Conservation (phyloP, 1,140 invertebrate genomes). For the Habropoda laboriosa region DNA sequence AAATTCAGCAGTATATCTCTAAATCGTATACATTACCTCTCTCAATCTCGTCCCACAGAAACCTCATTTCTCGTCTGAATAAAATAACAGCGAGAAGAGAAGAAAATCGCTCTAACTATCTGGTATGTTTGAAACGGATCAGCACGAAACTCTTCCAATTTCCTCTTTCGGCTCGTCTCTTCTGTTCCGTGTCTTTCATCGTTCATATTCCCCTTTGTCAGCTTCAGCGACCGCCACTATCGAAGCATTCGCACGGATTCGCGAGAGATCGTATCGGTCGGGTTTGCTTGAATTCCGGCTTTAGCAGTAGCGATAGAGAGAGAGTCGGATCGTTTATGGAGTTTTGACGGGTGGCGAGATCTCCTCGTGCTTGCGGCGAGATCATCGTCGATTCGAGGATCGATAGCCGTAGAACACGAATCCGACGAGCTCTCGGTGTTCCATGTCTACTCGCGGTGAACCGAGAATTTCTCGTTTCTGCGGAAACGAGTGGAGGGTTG, state of each 20-base stretch:
- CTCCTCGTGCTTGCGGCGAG: background rate
- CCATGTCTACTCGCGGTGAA: background rate
- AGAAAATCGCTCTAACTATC: too few species aligned
- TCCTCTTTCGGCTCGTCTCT: background rate
- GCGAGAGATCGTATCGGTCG: slow-evolving; percentile 47
- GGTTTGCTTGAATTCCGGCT: slow-evolving; percentile 26
- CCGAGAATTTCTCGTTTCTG: background rate
- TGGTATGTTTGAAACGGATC: background rate
- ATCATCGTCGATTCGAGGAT: slow-evolving; percentile 38
- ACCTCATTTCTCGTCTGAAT: too few species aligned
- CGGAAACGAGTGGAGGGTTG: background rate
- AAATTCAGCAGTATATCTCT: too few species aligned
- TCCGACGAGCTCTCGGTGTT: background rate
- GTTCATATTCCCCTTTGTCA: slow-evolving; percentile 5
- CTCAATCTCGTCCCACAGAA: too few species aligned
- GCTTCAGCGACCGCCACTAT: background rate
- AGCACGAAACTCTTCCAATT: background rate
- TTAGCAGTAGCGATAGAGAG: slow-evolving; percentile 23
- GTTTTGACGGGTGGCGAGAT: slow-evolving; percentile 44
- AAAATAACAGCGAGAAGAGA: too few species aligned
- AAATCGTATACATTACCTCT: too few species aligned
- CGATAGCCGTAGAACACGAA: slow-evolving; percentile 32
- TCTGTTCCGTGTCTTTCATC: background rate
- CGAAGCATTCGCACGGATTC: slow-evolving; percentile 51
- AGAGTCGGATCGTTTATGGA: slow-evolving; percentile 49